Evolutionary conservation across 2,113 vertebrate species (phyloP), one percentile per base, ranked within the genome.

Genomic region (Emydocephalus ijimae): DNA sequence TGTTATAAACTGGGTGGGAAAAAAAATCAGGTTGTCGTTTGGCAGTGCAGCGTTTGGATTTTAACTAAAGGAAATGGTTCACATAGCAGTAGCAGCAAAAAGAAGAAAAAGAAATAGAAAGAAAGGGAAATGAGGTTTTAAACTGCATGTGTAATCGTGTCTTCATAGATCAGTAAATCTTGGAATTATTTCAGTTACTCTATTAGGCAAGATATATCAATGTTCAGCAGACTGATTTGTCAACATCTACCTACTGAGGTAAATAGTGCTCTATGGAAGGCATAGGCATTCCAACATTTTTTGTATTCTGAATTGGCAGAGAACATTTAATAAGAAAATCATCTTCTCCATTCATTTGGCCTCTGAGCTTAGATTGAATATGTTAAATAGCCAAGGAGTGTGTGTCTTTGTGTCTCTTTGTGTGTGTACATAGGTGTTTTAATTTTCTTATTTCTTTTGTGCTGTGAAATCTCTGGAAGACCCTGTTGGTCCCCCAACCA

Each of bases 11-110:
- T 91, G 87, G 9, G 88, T 34, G 54, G 54, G 92, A 23, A 23
- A 95, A 94, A 95, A 94, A 52, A 45, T 1, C 45, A 93, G 59
- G 4, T n/a, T 12, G 57, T 92, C 48, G 54, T 2, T 55, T 91
- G 52, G 6, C 43, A 10, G 52, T 81, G 1, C 81, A 94, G 39
- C 69, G 0, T 26, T 93, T 94, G 50, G 11, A 94, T 96, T 95
- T 92, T 85, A 18, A 61, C 48, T 90, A 26, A 26, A 90, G 52
- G 3, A n/a, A 74, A 20, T 56, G 4, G 89, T 59, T 88, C 29
- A 81, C 29, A 56, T 95, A 55, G 20, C 14, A 91, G 74, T 4
- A 88, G 89, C 87, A 34, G 88, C 94, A 94, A 50, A 21, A 48
- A 57, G 3, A 92, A 91, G 2, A 59, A 59, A 23, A 23, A 23